Evolutionary conservation across 1,140 invertebrate species (phyloP), one percentile per base, ranked within the genome.

Genomic region (Ostrea edulis): DNA sequence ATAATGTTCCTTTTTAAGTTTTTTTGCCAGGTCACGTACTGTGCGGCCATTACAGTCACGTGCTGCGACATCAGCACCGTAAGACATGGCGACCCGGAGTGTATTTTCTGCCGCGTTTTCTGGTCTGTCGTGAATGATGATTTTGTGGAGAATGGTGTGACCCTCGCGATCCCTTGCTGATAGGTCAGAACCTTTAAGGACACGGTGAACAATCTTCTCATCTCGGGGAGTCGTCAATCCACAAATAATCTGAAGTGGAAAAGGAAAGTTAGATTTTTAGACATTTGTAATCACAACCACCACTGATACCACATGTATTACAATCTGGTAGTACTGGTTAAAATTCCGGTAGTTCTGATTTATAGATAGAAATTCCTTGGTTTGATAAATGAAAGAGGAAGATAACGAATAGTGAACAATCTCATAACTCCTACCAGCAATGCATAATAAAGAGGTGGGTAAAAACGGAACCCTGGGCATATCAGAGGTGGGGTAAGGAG

Each of bases 91-190:
- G 55, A 86, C 82, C 58, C 89, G 85, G 25, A 92, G 77, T 12
- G 89, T 89, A 29, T 81, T 86, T 29, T 89, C 86, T 58, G 91
- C 68, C 17, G 89, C 88, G 29, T 81, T 86, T 22, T 89, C 86
- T 52, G 91, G 82, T 29, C 90, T 77, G 71, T 91, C 84, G 25
- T 89, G 81, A n/a, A 68, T 58, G 9, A 93, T 89, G 5, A 90
- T 91, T 54, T 89, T 89, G 85, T 92, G 91, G 17, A 93, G 87
- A 52, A 92, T 90, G n/a, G 91, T 92, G 68, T 92, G 92, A 8
- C 92, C 92, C 2, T 89, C 81, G 7, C 55, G 68, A 62, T 93
- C 92, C 12, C 92, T 68, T 22, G 90, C 88, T 12, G 86, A 82
- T 8, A 93, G 82, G 86, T 93, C 91, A 22, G 90, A 90, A 22